Base-by-base conservation (phyloP, 1,140 invertebrate genomes). In the Caenorhabditis latens region DNA sequence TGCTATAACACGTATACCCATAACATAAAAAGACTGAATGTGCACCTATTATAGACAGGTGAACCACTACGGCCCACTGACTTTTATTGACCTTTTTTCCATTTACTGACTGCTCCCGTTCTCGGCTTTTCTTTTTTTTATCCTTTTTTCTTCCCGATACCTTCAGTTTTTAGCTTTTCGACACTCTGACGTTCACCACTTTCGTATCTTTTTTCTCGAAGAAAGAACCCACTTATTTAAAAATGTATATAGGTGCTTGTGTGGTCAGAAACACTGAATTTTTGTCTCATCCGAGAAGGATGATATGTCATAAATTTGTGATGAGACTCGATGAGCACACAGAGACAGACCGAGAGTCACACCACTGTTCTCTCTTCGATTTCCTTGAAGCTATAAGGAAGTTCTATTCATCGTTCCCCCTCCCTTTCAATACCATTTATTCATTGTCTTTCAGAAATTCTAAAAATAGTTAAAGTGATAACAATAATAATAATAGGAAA, bases 21-120 rank as follows among this genome's bases (percentile, higher is more conserved):
- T 65, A 65, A 65, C 9, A 65, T 65, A 65, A 71, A 46, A 71
- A n/a, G 42, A 71, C 65, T 71, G 65, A 48, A 71, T 63, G 24
- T 63, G 61, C 61, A 63, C 61, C 65, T 71, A 71, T 71, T 71
- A 71, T 71, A 46, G 40, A 48, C 65, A 71, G 65, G 65, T 71
- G 40, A 48, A 46, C 43, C 43, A 43, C 42, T 53, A 71, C 40
- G 43, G 65, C 19, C 40, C 40, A 46, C 65, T 43, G 16, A 6
- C 43, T 43, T 71, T 71, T 71, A 71, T 71, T 71, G 65, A 32
- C 42, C 42, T 46, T 71, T 71, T 71, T 71, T 2, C 16, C 42
- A 71, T 71, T 48, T n/a, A 71, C 61, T 63, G 61, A 46, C 65
- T 43, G 43, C 42, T 71, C 11, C 42, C 65, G 65, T 43, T 32